Conservation (phyloP, 1,140 invertebrate genomes). For the Drosophila bocqueti region DNA sequence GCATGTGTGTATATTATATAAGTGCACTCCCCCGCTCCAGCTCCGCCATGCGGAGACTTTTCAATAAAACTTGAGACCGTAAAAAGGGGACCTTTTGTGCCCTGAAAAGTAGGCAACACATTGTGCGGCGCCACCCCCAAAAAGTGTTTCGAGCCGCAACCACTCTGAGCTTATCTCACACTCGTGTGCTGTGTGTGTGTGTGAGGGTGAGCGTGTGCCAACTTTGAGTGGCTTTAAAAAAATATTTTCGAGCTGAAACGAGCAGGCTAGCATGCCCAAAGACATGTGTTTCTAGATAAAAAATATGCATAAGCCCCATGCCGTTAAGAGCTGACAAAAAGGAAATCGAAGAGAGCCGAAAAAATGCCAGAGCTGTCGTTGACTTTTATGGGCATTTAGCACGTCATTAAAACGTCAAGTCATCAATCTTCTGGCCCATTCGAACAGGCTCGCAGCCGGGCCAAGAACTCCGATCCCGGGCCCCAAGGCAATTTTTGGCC, state of each 20-base stretch:
- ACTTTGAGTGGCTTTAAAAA: conserved; percentile 66
- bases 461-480: conserved; percentile 29
- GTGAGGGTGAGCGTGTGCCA: background rate
- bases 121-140: background rate
- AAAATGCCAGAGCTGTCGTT: conserved; percentile 43
- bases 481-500: conserved; percentile 32
- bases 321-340: conserved; percentile 14
- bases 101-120: conserved; percentile 37
- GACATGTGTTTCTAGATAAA: conserved; percentile 54
- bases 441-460: conserved; percentile 77
- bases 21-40: background rate
- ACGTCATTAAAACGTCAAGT: conserved; percentile 85
- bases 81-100: conserved; percentile 3
- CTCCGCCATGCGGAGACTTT: background rate
- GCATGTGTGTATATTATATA: conserved; percentile 34
- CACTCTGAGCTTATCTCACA: conserved; percentile 13
- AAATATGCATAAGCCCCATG: conserved; percentile 9
- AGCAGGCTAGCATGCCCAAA: conserved; percentile 64
- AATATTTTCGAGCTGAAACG: conserved; percentile 66
- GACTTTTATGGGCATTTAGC: conserved; percentile 82
- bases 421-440: conserved; percentile 85
- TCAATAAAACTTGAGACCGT: conserved; percentile 34
- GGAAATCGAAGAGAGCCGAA: conserved; percentile 8
- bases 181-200: background rate
- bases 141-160: conserved; percentile 1